phyloP scores from a whole-genome alignment of 2,113 vertebrate genomes.

The Semnornis frantzii region DNA sequence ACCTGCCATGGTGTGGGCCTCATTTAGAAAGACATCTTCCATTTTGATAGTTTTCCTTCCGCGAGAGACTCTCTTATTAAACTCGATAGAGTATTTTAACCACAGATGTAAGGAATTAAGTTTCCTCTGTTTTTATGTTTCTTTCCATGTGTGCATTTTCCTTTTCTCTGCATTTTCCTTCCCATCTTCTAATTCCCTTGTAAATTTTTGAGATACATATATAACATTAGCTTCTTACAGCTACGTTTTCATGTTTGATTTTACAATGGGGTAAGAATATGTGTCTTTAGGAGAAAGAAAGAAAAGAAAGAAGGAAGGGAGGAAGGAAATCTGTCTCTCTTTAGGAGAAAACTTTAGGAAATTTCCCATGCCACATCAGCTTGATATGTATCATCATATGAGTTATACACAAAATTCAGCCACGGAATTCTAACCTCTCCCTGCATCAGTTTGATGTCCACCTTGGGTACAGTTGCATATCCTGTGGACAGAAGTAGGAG shows the following conservation, averaged over 20 bases:
- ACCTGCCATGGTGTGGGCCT: background rate
- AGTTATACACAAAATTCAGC: background rate
- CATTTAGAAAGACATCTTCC: background rate
- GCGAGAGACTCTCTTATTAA: background rate
- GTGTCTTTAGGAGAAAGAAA: background rate
- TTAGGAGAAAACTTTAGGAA: background rate
- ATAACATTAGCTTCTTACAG: background rate
- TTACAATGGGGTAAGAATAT: background rate
- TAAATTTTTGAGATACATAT: background rate
- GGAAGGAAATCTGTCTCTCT: too few species aligned
- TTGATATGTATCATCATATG: background rate
- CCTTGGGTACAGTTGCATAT: background rate
- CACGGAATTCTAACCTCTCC: background rate
- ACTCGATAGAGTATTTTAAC: background rate
- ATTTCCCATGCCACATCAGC: background rate
- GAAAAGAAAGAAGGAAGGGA: too few species aligned
- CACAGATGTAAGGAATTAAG: background rate
- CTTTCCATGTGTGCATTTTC: conserved; percentile 6
- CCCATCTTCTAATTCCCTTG: background rate
- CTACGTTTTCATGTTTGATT: conserved; percentile 7
- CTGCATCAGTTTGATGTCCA: background rate
- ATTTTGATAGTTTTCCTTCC: background rate
- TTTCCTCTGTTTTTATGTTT: background rate
- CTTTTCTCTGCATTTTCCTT: background rate
- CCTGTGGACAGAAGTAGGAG: background rate